Base-by-base conservation (phyloP, 2,113 vertebrate species). In the Malurus cyaneus region DNA sequence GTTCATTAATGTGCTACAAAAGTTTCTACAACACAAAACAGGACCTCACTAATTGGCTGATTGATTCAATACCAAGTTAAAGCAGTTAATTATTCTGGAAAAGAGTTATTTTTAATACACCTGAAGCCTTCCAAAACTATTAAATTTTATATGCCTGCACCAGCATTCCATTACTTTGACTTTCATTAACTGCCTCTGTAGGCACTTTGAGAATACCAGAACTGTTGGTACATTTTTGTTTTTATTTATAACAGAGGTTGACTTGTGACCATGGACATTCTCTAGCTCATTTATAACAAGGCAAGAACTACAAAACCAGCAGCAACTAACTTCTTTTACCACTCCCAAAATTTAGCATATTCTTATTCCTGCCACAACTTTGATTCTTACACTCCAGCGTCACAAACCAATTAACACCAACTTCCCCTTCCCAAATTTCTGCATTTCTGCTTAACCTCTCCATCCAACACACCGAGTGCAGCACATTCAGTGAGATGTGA, bases 71-170 rank as follows among this genome's bases (percentile, higher is more conserved):
- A 96, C 49, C 19, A 90, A 74, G 31, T 57, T 80, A 74, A 88
- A 84, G 76, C 24, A 80, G 85, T 83, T 88, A 95, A 96, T 95
- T 93, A 88, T 93, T 90, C 47, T 76, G 73, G n/a, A 86, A 89
- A 83, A 84, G 12, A 47, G 52, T 88, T 90, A 74, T 67, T 93
- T 89, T 86, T 83, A 90, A 90, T 81, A 76, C 2, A 96, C 71
- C 64, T 67, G 56, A 95, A 96, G 46, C 83, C 14, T 95, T 92
- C 53, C 56, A 92, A 86, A 92, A 42, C 90, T 65, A 94, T 96
- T 88, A 95, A 86, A 70, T 81, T 95, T 95, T 92, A 95, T 69
- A 86, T 18, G 76, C 82, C 36, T 88, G 49, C 57, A 95, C 69
- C 53, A 86, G 74, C 31, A 31, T 80, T 80, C 56, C 61, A 73